Conservation (phyloP, 2,888 invertebrate genomes). For the Rhodophaea formosa region DNA sequence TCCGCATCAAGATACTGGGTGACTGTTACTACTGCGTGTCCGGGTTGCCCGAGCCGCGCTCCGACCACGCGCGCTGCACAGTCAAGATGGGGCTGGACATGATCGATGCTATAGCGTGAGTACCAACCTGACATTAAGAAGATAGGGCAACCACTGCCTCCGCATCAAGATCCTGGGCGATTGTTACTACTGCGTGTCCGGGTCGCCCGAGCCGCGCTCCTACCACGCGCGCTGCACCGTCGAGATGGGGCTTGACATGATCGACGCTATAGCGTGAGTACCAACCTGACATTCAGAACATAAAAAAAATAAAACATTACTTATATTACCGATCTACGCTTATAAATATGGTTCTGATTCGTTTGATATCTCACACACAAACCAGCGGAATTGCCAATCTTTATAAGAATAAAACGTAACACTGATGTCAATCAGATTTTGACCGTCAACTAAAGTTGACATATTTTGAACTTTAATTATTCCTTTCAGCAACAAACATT, state of each 20-base stretch:
- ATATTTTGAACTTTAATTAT: too few species aligned
- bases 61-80: slow-evolving; percentile 95
- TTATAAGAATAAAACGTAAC: too few species aligned
- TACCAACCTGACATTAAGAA: too few species aligned
- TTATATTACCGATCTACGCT: too few species aligned
- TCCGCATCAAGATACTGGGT: slow-evolving; percentile 91
- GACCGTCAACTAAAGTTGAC: too few species aligned
- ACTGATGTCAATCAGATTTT: too few species aligned
- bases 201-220: slow-evolving; percentile 92
- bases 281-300: too few species aligned
- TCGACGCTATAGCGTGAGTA: slow-evolving; percentile 90
- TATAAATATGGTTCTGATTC: too few species aligned
- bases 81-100: slow-evolving; percentile 93
- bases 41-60: slow-evolving; percentile 93
- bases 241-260: slow-evolving; percentile 93
- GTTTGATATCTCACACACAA: too few species aligned
- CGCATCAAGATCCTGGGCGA: slow-evolving; percentile 93
- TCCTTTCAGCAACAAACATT: too few species aligned
- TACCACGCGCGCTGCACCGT: slow-evolving; percentile 96
- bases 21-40: slow-evolving; percentile 97
- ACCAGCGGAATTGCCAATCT: too few species aligned
- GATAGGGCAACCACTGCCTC: slow-evolving; percentile 91
- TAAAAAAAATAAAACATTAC: too few species aligned
- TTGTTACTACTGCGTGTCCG: slow-evolving; percentile 96
- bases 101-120: slow-evolving; percentile 92